A percentile compares a stretch with the other conserved stretches of the same genome.
Conservation (phyloP, 2,888 invertebrate species). For the Ectemnius lituratus region DNA sequence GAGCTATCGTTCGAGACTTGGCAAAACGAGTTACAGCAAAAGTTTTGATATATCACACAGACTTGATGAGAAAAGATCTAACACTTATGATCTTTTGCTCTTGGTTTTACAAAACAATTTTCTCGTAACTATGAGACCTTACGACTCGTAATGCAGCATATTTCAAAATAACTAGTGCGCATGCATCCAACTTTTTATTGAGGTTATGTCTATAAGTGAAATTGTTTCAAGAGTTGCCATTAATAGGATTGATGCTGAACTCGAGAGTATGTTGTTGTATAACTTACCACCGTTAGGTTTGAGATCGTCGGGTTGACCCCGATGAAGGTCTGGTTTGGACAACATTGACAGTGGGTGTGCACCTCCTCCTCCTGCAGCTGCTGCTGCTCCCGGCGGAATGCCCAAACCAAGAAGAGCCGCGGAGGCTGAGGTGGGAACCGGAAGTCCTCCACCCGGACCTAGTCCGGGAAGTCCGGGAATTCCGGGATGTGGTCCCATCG, state of each 20-base stretch:
- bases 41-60: no score
- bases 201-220: no score
- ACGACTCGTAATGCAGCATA: no score
- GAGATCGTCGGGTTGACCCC: conserved; percentile 83
- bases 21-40: no score
- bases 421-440: conserved; percentile 77
- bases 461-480: conserved; percentile 80
- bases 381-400: conserved; percentile 77
- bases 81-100: no score
- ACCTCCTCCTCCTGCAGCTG: conserved; percentile 83
- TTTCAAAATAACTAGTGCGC: no score
- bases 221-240: no score
- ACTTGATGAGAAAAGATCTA: no score
- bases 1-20: no score
- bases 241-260: background rate
- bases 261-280: background rate
- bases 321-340: conserved; percentile 88
- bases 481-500: conserved; percentile 85
- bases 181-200: no score
- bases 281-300: conserved; percentile 87
- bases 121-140: no score
- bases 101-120: no score
- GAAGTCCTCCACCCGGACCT: conserved; percentile 77
- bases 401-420: conserved; percentile 79
- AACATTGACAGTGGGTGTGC: conserved; percentile 88